A percentile compares a stretch with the other conserved stretches of the same genome.
Evolutionary conservation across 2,797 vertebrate genomes (phyloP).

Genomic region (Neosilurus hyrtlii): DNA sequence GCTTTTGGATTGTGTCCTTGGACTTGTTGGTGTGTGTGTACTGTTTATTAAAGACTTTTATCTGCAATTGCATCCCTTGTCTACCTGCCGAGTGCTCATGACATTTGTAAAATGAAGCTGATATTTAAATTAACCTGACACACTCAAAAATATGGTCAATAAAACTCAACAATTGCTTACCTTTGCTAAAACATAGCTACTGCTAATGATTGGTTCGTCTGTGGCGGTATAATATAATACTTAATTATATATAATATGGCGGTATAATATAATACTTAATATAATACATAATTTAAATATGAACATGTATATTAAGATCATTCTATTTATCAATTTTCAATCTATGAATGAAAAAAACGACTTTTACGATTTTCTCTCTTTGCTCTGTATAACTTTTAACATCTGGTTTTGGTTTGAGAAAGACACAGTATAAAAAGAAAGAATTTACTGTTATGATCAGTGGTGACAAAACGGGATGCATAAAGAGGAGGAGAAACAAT

Average conservation of each 20-base stretch:
- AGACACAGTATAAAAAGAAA: not conserved
- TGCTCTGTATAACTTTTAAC: not conserved
- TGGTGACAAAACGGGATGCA: conserved; percentile 2
- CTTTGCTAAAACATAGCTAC: not conserved
- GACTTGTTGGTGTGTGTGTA: too few species aligned
- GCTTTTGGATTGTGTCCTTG: too few species aligned
- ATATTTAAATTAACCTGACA: too few species aligned
- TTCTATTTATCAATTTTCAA: not conserved
- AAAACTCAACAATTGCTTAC: too few species aligned
- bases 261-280: not conserved
- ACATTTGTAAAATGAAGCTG: too few species aligned
- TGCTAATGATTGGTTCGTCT: not conserved
- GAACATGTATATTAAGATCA: not conserved
- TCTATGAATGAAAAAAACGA: not conserved
- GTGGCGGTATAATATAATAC: not conserved
- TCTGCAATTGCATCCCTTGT: too few species aligned
- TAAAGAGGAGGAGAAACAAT: not conserved
- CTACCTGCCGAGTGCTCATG: too few species aligned
- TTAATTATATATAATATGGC: not conserved
- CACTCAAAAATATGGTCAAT: too few species aligned
- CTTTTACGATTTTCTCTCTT: too few species aligned
- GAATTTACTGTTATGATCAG: not conserved
- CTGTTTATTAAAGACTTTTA: too few species aligned
- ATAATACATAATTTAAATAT: too few species aligned
- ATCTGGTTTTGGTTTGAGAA: not conserved